Base-by-base conservation (phyloP, 2,797 vertebrate genomes). In the Poeciliopsis infans region DNA sequence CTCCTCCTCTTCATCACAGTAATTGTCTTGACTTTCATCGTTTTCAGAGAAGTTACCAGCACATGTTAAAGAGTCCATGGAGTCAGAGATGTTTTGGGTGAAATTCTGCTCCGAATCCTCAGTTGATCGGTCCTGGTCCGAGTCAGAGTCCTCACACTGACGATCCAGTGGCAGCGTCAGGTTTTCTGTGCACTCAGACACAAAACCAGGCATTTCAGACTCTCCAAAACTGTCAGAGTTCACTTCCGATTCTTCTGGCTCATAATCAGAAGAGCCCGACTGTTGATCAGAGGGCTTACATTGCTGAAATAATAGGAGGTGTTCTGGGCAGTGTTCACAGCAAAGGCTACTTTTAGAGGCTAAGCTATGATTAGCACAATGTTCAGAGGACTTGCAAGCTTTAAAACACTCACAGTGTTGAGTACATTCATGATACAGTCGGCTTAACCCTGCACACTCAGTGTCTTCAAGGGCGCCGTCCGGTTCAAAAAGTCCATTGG, bases 311-410 rank as follows among this genome's bases (percentile, higher is more conserved):
- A 90, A 84, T 46, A 84, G 75, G 81, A 92, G 88, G 83, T 89
- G 86, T 88, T 91, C 84, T 49, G 86, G 66, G 47, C 86, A 85
- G 55, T 92, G 91, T 93, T 93, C 93, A 86, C 87, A 85, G 86
- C 85, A 86, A 81, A 77, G 74, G 77, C 81, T 79, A 80, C 86
- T 90, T 88, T 90, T 72, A 61, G 81, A 83, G 75, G 86, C 84
- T 84, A 90, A 74, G 83, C 89, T 90, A 86, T 86, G 92, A 94
- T 94, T 93, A 94, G 87, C 90, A 46, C 88, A 80, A 77, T 79
- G 86, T 85, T 93, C 87, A 59, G 88, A 86, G 82, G 90, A 88
- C 87, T 89, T 51, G 77, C 79, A 82, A 76, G 89, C 84, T 88
- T 93, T 87, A 66, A 86, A 91, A 91, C 89, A 80, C 86, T 94